Evolutionary conservation across 23 tunicate genomes (phyloP).

Genomic region (Trididemnum miniatum): DNA sequence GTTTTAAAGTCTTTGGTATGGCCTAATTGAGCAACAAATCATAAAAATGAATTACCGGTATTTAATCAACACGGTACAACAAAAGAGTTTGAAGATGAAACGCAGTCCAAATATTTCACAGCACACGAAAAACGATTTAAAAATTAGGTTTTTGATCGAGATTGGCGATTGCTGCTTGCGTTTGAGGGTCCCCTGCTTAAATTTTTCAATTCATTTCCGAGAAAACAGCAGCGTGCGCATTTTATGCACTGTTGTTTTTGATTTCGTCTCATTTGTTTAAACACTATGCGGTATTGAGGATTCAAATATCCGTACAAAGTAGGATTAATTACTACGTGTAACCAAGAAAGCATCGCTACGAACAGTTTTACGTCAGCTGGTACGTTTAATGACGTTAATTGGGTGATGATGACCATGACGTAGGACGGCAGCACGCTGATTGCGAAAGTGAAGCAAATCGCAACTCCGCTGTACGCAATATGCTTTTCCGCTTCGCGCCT

Average conservation of each 20-base stretch:
- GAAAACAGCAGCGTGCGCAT: neutral
- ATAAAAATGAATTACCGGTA: no score
- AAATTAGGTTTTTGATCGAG: neutral
- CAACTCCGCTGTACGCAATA: conserved; percentile 77
- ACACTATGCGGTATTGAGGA: conserved; percentile 68
- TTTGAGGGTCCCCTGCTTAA: neutral
- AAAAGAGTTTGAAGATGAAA: no score
- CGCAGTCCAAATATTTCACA: no score
- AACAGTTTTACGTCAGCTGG: conserved; percentile 34
- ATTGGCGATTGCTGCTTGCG: neutral
- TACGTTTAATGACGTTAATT: neutral
- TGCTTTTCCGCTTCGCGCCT: conserved; percentile 77
- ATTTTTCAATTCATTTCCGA: neutral
- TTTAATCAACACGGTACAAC: no score
- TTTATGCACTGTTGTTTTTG: neutral
- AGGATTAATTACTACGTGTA: conserved; percentile 67
- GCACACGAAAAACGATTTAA: neutral
- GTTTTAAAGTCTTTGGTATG: no score
- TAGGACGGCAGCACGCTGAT: conserved; percentile 58
- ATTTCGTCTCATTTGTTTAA: conserved; percentile 37
- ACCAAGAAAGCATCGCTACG: conserved; percentile 66
- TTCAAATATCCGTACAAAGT: conserved; percentile 71
- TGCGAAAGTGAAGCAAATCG: conserved; percentile 72
- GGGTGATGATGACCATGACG: conserved; percentile 33
- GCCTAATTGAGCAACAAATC: no score